Evolutionary conservation across 2,888 invertebrate species (phyloP), one percentile per base, ranked within the genome.

Genomic region (Tigriopus californicus): DNA sequence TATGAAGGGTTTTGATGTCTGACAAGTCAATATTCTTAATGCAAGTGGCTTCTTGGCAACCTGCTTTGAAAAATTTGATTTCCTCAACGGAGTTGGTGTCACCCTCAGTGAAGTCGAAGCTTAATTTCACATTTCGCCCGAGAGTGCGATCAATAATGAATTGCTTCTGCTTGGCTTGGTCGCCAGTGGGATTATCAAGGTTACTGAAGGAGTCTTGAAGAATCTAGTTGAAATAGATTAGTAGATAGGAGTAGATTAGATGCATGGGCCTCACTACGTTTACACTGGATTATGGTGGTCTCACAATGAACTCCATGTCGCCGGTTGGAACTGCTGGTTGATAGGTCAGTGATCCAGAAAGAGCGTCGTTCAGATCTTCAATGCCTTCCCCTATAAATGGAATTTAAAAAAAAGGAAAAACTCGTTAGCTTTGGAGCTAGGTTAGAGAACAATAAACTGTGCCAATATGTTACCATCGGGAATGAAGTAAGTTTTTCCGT

Each of bases 401-500:
- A 44, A 44, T 33, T n/a, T n/a, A 33, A 33, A 33, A 8, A 33
- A 33, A n/a, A n/a, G n/a, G n/a, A n/a, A n/a, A n/a, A n/a, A n/a
- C n/a, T n/a, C n/a, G n/a, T n/a, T n/a, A n/a, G n/a, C n/a, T n/a
- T n/a, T n/a, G n/a, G n/a, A n/a, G n/a, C n/a, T n/a, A n/a, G n/a
- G n/a, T n/a, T n/a, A n/a, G n/a, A n/a, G n/a, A n/a, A n/a, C n/a
- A n/a, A n/a, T n/a, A n/a, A n/a, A n/a, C n/a, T 8, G 33, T 44
- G 5, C 10, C n/a, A 44, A 44, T 44, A 5, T 5, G 15, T 3
- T 22, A 53, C 41, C 41, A n/a, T 60, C 60, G 12, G 2, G 12
- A 47, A 64, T 62, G 60, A 65, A 65, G 49, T 61, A 64, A 4
- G 62, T 62, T 18, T 61, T 60, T 13, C 64, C 64, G 20, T 62